Evolutionary conservation across 2,888 invertebrate species (phyloP).

Genomic region (Phasia obesa): DNA sequence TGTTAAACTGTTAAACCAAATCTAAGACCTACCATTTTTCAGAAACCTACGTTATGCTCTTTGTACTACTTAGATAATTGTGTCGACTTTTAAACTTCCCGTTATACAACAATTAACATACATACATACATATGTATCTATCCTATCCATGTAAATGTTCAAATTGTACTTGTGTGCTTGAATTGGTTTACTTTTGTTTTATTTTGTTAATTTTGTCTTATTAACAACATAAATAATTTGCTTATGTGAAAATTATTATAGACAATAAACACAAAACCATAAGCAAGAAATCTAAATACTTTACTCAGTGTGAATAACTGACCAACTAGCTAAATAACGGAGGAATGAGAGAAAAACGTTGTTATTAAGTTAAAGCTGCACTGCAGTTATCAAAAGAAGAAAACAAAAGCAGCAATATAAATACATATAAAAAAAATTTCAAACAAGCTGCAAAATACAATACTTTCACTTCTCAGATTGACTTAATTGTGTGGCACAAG

Average conservation of each 20-base stretch:
- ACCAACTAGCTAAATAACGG: neutral
- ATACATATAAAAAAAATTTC: slow-evolving; percentile 57
- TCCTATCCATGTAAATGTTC: no score
- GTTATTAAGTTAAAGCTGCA: slow-evolving; percentile 14
- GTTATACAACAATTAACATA: no score
- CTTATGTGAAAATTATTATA: slow-evolving; percentile 27
- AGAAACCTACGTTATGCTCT: no score
- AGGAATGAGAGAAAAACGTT: slow-evolving; percentile 8
- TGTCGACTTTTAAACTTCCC: no score
- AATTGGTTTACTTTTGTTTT: neutral
- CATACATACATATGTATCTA: no score
- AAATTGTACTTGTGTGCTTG: no score
- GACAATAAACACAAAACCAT: slow-evolving; percentile 19
- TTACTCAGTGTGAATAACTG: slow-evolving; percentile 2
- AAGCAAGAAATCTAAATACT: slow-evolving; percentile 20
- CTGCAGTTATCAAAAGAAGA: slow-evolving; percentile 49
- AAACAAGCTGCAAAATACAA: slow-evolving; percentile 68
- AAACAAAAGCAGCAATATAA: slow-evolving; percentile 61
- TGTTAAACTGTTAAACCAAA: no score
- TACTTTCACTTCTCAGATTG: slow-evolving; percentile 73
- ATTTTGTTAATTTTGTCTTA: slow-evolving; percentile 17
- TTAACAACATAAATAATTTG: slow-evolving; percentile 34
- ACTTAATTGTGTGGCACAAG: slow-evolving; percentile 22
- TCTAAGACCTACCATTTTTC: no score
- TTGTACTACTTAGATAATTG: no score